Evolutionary conservation across 2,797 vertebrate genomes (phyloP).

Genomic region (Buceros bicornis): DNA sequence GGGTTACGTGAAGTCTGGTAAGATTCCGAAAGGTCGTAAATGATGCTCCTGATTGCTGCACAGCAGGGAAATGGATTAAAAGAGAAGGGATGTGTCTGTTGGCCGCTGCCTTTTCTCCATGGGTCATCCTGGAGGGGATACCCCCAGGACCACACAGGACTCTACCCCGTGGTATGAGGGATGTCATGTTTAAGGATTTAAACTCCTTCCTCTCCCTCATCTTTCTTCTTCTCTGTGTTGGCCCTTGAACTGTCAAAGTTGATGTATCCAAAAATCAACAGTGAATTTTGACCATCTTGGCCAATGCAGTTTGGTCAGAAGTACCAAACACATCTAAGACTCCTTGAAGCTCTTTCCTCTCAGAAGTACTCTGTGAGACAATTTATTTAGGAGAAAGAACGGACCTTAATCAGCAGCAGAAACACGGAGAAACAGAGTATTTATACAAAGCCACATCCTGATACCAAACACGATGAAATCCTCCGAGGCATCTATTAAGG

Average conservation of each 20-base stretch:
- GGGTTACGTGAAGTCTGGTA: background rate
- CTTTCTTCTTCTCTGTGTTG: background rate
- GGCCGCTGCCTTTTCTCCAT: background rate
- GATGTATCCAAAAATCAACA: background rate
- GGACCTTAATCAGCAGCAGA: background rate
- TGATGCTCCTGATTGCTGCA: background rate
- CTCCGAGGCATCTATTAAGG: background rate
- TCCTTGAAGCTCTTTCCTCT: background rate
- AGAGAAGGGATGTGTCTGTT: background rate
- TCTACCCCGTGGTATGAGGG: fast-evolving
- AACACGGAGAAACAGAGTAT: background rate
- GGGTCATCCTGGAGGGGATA: background rate
- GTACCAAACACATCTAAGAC: fast-evolving
- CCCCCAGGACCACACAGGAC: fast-evolving
- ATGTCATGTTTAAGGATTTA: background rate
- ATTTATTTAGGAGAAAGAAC: background rate
- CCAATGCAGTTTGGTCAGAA: background rate
- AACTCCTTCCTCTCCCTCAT: background rate
- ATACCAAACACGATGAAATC: background rate
- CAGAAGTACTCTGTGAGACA: background rate
- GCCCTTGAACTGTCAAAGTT: background rate
- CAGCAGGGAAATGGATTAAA: background rate
- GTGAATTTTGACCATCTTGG: background rate
- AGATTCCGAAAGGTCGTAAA: background rate
- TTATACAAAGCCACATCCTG: slow-evolving; percentile 15